Evolutionary conservation across 2,888 invertebrate species (phyloP), one percentile per base, ranked within the genome.

Genomic region (Drosophila mayaguana): DNA sequence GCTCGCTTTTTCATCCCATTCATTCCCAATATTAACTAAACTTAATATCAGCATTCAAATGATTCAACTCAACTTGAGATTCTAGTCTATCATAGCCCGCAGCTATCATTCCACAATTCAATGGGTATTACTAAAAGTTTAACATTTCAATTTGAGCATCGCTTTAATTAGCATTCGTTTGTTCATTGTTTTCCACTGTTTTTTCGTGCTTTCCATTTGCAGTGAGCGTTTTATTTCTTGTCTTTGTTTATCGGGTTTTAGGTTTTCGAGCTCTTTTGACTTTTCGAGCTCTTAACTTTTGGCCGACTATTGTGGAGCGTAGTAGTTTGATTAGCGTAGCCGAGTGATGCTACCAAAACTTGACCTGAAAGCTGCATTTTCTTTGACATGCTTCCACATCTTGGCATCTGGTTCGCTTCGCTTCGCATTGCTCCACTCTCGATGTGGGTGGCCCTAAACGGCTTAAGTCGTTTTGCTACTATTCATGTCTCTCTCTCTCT

Each of bases 141-240:
- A 88, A 85, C 88, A 88, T 85, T 88, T 87, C 88, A 87, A 87
- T 87, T 87, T 88, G 79, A 83, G 78, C 74, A 68, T 80, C 70
- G 73, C 78, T 82, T 88, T 87, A 84, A 87, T 87, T 87, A 87
- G 80, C 88, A 84, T 84, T 82, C 77, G 87, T 59, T 71, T 88
- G 78, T 85, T 76, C 82, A 85, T 79, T 84, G 83, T 84, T 75
- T 83, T 77, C 75, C 64, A 72, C 28, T 18, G 16, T n/a, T 72
- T 85, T 73, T 82, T 72, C 45, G 74, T 77, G 89, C 88, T 88
- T 81, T 87, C 84, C 89, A 81, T 83, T 77, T 78, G 79, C 77
- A 77, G 79, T 53, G 50, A 81, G 78, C 85, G 69, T 86, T 84
- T 87, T 84, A 89, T 89, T 88, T 87, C 75, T 81, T 68, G 76